A percentile compares a stretch with the other conserved stretches of the same genome.
Conservation (phyloP, 2,888 invertebrate species). For the Subacronicta megacephala region DNA sequence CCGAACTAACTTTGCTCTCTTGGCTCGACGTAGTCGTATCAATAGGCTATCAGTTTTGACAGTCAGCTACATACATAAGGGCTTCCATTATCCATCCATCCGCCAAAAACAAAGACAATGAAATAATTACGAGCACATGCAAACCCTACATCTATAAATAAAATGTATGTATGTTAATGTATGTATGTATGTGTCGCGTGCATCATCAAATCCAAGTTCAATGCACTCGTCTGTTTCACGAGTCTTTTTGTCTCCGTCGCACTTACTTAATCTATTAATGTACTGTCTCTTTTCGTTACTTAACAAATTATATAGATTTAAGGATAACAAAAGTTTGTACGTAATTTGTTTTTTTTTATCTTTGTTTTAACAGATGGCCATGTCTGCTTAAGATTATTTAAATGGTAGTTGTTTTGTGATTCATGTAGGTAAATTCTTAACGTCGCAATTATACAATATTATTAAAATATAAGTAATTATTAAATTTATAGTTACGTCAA, state of each 20-base stretch:
- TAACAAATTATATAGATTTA: conserved; percentile 48
- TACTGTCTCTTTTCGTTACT: conserved; percentile 49
- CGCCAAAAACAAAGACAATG: no score
- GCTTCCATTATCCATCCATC: no score
- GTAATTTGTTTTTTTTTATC: conserved; percentile 14
- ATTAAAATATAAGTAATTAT: no score
- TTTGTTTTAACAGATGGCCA: conserved; percentile 35
- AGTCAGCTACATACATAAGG: no score
- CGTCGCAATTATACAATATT: background rate
- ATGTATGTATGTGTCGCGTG: conserved; percentile 58
- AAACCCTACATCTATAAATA: conserved; percentile 46
- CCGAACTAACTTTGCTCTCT: no score
- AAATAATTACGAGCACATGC: conserved; percentile 11
- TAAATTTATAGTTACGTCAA: no score
- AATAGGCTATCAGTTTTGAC: no score
- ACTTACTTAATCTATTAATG: conserved; percentile 60
- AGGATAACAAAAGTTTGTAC: conserved; percentile 22
- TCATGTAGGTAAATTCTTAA: background rate
- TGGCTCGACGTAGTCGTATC: no score
- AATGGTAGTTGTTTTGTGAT: background rate
- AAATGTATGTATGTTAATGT: conserved; percentile 22
- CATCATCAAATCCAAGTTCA: conserved; percentile 77
- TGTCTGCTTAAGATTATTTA: conserved; percentile 23
- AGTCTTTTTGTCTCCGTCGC: conserved; percentile 69
- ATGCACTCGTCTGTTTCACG: conserved; percentile 73